Evolutionary conservation across 2,888 invertebrate genomes (phyloP).

Genomic region (Zeuzera pyrina): DNA sequence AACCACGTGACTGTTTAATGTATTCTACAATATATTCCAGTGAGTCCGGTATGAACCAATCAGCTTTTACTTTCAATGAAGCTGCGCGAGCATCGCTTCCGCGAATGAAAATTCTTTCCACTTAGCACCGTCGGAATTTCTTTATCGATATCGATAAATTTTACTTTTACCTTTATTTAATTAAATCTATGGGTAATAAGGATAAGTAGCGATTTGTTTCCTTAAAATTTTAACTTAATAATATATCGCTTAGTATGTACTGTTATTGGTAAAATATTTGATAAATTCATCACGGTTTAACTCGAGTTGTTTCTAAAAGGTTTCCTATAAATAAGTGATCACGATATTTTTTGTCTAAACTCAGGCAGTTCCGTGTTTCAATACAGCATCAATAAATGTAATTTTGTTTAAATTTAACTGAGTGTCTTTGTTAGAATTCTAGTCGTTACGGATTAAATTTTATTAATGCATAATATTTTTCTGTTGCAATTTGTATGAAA

Average conservation of each 20-base stretch:
- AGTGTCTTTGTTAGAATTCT: not conserved
- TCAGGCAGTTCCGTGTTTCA: slow-evolving; percentile 32
- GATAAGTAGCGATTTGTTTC: not conserved
- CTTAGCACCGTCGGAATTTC: slow-evolving; percentile 13
- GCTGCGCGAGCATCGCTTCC: slow-evolving; percentile 45
- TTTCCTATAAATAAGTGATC: slow-evolving; percentile 35
- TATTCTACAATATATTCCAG: slow-evolving; percentile 17
- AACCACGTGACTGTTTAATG: slow-evolving; percentile 15
- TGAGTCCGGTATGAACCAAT: slow-evolving; percentile 43
- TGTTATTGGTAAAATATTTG: not conserved
- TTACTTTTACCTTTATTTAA: slow-evolving; percentile 7
- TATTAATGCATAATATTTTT: not conserved
- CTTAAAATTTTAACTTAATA: too few relatives aligned
- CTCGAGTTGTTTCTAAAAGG: slow-evolving; percentile 13
- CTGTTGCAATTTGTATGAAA: too few relatives aligned
- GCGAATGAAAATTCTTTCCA: slow-evolving; percentile 54
- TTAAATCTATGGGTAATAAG: too few relatives aligned
- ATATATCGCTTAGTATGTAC: too few relatives aligned
- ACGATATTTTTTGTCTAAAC: slow-evolving; percentile 31
- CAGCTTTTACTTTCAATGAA: slow-evolving; percentile 63
- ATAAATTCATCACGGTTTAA: slow-evolving; percentile 3
- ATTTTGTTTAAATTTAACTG: too few relatives aligned
- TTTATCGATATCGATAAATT: slow-evolving; percentile 25
- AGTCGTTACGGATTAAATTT: not conserved
- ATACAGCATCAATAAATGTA: slow-evolving; percentile 2